Base-by-base conservation (phyloP, 30 jellyfish, hydroid and myxozoan genomes). In the Catostylus mosaicus region DNA sequence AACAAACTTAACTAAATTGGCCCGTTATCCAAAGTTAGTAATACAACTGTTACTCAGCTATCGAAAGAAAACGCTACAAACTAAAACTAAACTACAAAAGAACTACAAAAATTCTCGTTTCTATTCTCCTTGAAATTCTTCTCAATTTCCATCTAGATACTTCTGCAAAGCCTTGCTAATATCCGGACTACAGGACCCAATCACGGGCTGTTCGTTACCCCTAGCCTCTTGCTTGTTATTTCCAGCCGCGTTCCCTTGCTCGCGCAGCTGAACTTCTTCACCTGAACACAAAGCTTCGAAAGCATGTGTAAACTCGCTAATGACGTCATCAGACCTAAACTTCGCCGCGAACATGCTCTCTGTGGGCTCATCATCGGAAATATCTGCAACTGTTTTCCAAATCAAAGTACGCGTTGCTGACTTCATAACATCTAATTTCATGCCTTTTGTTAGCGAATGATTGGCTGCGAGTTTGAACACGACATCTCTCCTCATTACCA, bases 401-500 rank as follows among this genome's bases (percentile, higher is more conserved):
- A 82, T 86, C 43, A 86, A 51, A n/a, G 96, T 83, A 0, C 85
- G 85, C 20, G 75, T 68, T 22, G 96, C 52, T 29, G 75, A 31
- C 62, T 77, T 56, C 89, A 92, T 75, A 26, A 71, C 86, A 22
- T 70, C 88, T 38, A 92, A 48, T 32, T 33, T 52, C 88, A 92
- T 71, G 4, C 85, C 92, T 3, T 75, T 37, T 3, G 80, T 50
- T 72, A 92, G 57, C 35, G 84, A 66, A 52, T 92, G 98, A 77
- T 92, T 92, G 1, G 98, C 98, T 20, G 93, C 86, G 3, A 92
- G 24, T 75, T 85, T 92, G n/a, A 65, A 76, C 60, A 92, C 96
- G 19, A 87, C 93, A 22, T 92, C 98, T 33, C 98, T 79, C 30
- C 98, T 94, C 96, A 87, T 87, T 20, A 92, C 72, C 62, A 92